Base-by-base conservation (phyloP, 1,140 invertebrate genomes). In the Triops cancriformis region DNA sequence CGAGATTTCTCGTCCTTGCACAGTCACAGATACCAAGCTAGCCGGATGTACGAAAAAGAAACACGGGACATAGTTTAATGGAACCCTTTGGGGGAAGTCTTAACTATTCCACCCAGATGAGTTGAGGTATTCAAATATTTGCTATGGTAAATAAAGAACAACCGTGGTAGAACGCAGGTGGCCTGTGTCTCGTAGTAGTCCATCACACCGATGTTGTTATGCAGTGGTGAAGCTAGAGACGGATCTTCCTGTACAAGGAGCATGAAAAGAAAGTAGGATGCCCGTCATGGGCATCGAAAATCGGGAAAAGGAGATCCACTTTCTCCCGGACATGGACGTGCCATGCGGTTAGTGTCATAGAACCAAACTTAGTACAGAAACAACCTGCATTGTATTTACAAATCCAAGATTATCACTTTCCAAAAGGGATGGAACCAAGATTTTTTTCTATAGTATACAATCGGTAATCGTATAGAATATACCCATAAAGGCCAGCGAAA, bases 1-100 rank as follows among this genome's bases (percentile, higher is more conserved):
- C 51, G 51, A 64, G 51, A 64, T 64, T 64, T 64, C 51, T 64
- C 51, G 51, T 64, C 51, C 51, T 64, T 64, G 51, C 51, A 64
- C 51, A 64, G 51, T 64, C 51, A 64, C 51, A 64, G 51, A 64
- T 23, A 64, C 51, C 51, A 14, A 64, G 51, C 51, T 64, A 64
- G 51, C 51, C 51, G 51, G 51, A 64, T 64, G 14, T 64, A 14
- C 51, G 51, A 10, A 64, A 64, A 64, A 64, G 51, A 64, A 64
- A 64, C 51, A 64, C 51, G 51, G 23, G 51, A 64, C 51, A 64
- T 64, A 64, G 51, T 64, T 64, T 64, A 12, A 64, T 12, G 51
- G 51, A 64, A 64, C 14, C 10, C 51, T 14, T 64, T 64, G 14
- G 18, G 31, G 51, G 10, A 14, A 64, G 51, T n/a, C 18, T 64